Conservation (phyloP, 2,888 invertebrate genomes). For the Cheilosia pagana region DNA sequence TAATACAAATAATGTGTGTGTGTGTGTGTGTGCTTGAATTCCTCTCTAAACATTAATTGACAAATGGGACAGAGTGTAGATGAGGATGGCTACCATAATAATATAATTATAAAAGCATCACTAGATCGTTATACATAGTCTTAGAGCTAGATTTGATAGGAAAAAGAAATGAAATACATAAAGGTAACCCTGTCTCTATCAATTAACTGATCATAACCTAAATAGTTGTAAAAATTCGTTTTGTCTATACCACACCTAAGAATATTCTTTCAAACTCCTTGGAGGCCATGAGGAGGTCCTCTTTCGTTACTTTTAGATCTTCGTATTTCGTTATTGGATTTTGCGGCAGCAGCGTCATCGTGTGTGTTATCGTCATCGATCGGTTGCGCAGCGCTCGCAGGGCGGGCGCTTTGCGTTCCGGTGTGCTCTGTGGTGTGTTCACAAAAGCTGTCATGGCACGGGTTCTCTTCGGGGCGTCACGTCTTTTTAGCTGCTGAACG, state of each 20-base stretch:
- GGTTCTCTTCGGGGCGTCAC: constrained; percentile 79
- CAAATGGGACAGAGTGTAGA: constrained; percentile 34
- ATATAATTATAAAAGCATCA: constrained; percentile 66
- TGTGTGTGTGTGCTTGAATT: constrained; percentile 3
- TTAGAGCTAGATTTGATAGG: constrained; percentile 47
- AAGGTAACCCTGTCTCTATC: constrained; percentile 52
- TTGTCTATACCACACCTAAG: constrained; percentile 78
- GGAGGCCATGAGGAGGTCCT: constrained; percentile 79
- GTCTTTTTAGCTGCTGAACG: constrained; percentile 75
- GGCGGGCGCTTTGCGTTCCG: constrained; percentile 54
- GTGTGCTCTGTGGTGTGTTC: constrained; percentile 67
- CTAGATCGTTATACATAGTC: constrained; percentile 58
- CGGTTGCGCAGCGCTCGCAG: constrained; percentile 73
- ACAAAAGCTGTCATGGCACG: constrained; percentile 78
- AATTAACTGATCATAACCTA: constrained; percentile 22
- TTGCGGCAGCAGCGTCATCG: constrained; percentile 53
- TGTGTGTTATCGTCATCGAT: constrained; percentile 76
- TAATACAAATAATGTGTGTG: background rate
- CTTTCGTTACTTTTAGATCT: constrained; percentile 80
- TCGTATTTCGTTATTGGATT: constrained; percentile 78
- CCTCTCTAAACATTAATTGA: constrained; percentile 1
- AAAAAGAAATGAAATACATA: constrained; percentile 37
- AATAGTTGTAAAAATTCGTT: background rate
- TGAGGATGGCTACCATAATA: constrained; percentile 69
- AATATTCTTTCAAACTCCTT: constrained; percentile 81